phyloP scores from a whole-genome alignment of 2,113 vertebrate genomes.

The Psilopsiagon aurifrons region DNA sequence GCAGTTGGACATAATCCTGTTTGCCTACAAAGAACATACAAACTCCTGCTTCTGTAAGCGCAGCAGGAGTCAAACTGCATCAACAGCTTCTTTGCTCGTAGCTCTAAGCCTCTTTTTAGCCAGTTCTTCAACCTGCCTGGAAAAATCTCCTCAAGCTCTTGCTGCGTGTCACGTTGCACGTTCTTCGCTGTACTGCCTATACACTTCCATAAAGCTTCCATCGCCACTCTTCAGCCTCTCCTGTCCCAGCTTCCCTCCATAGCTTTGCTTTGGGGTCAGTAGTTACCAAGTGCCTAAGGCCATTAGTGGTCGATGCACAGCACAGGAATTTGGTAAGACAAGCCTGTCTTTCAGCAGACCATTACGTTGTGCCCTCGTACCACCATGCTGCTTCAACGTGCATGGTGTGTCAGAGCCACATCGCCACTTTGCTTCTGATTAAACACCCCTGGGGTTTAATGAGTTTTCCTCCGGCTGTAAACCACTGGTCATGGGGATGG shows the following conservation, averaged over 20 bases:
- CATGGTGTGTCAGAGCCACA: neutral
- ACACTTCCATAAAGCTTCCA: neutral
- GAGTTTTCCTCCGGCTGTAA: neutral
- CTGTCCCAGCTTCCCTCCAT: neutral
- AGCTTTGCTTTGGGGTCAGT: neutral
- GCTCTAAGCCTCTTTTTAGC: constrained; percentile 24
- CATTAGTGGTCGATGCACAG: neutral
- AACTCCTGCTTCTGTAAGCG: constrained; percentile 28
- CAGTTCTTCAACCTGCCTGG: constrained; percentile 7
- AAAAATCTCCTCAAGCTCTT: neutral
- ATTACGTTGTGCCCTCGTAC: neutral
- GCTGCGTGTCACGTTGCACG: neutral
- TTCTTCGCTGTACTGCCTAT: rapidly evolving
- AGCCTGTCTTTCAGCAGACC: neutral
- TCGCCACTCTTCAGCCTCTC: neutral
- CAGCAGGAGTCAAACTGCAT: constrained; percentile 19
- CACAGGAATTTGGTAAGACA: neutral
- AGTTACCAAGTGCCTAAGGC: neutral
- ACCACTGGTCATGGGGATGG: neutral
- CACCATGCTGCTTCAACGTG: neutral
- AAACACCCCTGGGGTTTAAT: neutral
- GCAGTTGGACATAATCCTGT: constrained; percentile 39
- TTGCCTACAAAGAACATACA: constrained; percentile 19
- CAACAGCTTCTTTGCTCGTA: neutral
- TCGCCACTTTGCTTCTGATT: neutral